Evolutionary conservation across 2,113 vertebrate genomes (phyloP), one percentile per base, ranked within the genome.

Genomic region (Pterocles burchelli): DNA sequence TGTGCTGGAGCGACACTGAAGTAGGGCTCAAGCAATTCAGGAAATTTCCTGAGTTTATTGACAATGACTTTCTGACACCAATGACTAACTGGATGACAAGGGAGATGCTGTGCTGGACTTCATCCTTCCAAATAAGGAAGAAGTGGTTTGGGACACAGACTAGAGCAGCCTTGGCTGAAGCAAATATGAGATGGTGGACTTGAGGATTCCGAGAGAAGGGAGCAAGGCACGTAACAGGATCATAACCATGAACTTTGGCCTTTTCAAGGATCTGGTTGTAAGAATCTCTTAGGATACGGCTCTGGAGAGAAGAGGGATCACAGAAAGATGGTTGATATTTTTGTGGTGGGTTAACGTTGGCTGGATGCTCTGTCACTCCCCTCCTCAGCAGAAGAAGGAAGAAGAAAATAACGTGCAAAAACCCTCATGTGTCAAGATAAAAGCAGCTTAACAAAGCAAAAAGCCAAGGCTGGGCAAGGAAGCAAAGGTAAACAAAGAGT

Each of bases 51-150:
- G 25, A 55, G 20, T 62, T 54, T 36, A 52, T 21, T 55, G 28
- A 10, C n/a, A 38, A 5, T 2, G 2, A 46, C 28, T 58, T 80
- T 15, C 29, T 52, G 54, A 45, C 46, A 77, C 13, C 0, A 1
- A 16, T 41, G 41, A 59, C 36, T 36, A 70, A 36, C 17, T 65
- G 8, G 7, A 11, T 36, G 52, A 16, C 45, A 59, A 38, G 22
- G 38, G 9, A 54, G n/a, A 36, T 68, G 49, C 28, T 73, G 17
- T 51, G 25, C 28, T 63, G 41, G 28, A 48, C 29, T 16, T 79
- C 10, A 5, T 63, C 48, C 26, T 29, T 55, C 19, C 41, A 48
- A 63, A 38, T 28, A 38, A 48, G 24, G n/a, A 55, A 48, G 19
- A 79, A n/a, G 57, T 41, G 28, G 4, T 20, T 71, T 11, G 28